phyloP scores from a whole-genome alignment of 2,797 vertebrate species.

The Danio albolineatus region DNA sequence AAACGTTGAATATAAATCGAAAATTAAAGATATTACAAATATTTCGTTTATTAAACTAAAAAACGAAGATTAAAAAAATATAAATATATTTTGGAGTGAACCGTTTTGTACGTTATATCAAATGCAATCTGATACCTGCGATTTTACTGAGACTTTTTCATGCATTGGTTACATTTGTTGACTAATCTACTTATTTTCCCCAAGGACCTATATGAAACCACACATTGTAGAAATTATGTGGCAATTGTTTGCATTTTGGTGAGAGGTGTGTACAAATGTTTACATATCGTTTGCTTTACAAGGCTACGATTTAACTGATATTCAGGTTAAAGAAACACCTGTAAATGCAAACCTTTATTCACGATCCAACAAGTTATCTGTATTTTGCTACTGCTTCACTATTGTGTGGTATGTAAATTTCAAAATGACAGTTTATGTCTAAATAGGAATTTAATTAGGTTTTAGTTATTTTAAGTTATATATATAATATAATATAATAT shows the following conservation, averaged over 20 bases:
- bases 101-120: background rate
- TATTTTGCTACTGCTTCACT: background rate
- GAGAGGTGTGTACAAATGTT: constrained; percentile 71
- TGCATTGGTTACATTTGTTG: background rate
- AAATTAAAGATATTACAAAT: too few species aligned
- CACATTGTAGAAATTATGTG: constrained; percentile 67
- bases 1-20: too few species aligned
- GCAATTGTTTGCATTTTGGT: constrained; percentile 74
- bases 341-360: constrained; percentile 75
- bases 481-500: too few species aligned
- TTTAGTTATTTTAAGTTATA: background rate
- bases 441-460: background rate
- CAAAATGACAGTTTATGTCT: background rate
- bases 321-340: constrained; percentile 82
- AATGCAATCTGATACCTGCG: background rate
- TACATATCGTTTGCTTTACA: constrained; percentile 78
- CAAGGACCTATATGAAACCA: constrained; percentile 65
- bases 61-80: too few species aligned
- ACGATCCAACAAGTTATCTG: constrained; percentile 76
- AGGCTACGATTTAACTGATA: constrained; percentile 83
- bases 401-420: background rate
- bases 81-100: background rate
- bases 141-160: background rate
- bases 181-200: background rate
- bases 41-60: too few species aligned